Evolutionary conservation across 30 jellyfish, hydroid and myxozoan genomes (phyloP).

Genomic region (Turritopsis rubra): DNA sequence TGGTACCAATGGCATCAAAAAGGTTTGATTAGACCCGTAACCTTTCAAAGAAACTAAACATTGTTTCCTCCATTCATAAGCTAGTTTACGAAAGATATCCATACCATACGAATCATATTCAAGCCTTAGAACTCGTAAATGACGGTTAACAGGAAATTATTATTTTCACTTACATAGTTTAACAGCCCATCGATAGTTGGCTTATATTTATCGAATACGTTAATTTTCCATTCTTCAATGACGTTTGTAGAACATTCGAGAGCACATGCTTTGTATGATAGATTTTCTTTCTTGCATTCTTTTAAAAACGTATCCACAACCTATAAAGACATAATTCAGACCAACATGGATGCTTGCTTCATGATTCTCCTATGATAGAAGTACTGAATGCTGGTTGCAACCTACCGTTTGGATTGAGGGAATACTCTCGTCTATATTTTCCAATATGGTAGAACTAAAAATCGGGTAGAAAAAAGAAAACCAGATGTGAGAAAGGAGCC

Average conservation of each 20-base stretch:
- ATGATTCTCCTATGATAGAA: too few relatives aligned
- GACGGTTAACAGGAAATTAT: background rate
- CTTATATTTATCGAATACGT: constrained; percentile 29
- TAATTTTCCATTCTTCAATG: constrained; percentile 41
- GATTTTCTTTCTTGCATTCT: constrained; percentile 60
- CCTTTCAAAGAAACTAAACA: too few relatives aligned
- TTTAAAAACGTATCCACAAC: constrained; percentile 44
- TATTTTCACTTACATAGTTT: constrained; percentile 17
- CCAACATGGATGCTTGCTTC: too few relatives aligned
- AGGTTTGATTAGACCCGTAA: too few relatives aligned
- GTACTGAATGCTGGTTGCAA: too few relatives aligned
- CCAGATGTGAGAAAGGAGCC: background rate
- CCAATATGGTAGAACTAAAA: background rate
- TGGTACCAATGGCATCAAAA: too few relatives aligned
- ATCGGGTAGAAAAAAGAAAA: too few relatives aligned
- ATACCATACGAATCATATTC: too few relatives aligned
- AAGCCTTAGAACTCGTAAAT: background rate
- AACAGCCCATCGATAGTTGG: constrained; percentile 37
- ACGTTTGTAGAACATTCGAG: constrained; percentile 39
- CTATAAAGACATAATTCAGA: too few relatives aligned
- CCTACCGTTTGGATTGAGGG: background rate
- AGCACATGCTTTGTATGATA: constrained; percentile 50
- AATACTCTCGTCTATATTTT: background rate
- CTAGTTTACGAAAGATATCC: too few relatives aligned
- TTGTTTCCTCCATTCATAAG: too few relatives aligned